Conservation (phyloP, 2,888 invertebrate species). For the Drosophila meridionalis region DNA sequence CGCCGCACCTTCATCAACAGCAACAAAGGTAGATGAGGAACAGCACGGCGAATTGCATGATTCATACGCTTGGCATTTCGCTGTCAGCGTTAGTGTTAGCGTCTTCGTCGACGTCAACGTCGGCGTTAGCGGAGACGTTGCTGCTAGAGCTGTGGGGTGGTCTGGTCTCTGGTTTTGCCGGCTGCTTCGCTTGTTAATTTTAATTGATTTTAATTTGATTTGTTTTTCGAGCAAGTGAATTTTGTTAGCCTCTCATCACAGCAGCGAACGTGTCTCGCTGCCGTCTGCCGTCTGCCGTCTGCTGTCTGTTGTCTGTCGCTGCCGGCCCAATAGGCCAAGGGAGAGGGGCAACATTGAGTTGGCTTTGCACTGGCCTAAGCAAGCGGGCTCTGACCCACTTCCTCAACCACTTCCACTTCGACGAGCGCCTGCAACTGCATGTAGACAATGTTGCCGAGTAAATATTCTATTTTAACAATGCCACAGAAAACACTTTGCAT, state of each 20-base stretch:
- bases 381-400: conserved; percentile 40
- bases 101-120: conserved; percentile 1
- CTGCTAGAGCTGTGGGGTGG: conserved; percentile 42
- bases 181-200: conserved; percentile 71
- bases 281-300: neutral
- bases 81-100: conserved; percentile 37
- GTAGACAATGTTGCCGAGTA: conserved; percentile 42
- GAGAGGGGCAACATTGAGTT: conserved; percentile 15
- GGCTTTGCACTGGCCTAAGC: conserved; percentile 5
- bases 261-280: conserved; percentile 5
- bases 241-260: conserved; percentile 48
- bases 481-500: conserved; percentile 47
- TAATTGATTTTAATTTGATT: conserved; percentile 79
- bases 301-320: neutral
- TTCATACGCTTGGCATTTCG: conserved; percentile 66
- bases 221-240: conserved; percentile 58
- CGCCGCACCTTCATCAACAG: conserved; percentile 58
- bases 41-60: conserved; percentile 56
- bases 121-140: conserved; percentile 2
- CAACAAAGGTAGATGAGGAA: conserved; percentile 44
- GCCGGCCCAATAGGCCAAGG: conserved; percentile 13
- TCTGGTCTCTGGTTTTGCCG: conserved; percentile 39
- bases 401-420: conserved; percentile 18
- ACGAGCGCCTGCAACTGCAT: conserved; percentile 24
- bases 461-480: conserved; percentile 44